Evolutionary conservation across 2,888 invertebrate genomes (phyloP).

Genomic region (Cosmia pyralina): DNA sequence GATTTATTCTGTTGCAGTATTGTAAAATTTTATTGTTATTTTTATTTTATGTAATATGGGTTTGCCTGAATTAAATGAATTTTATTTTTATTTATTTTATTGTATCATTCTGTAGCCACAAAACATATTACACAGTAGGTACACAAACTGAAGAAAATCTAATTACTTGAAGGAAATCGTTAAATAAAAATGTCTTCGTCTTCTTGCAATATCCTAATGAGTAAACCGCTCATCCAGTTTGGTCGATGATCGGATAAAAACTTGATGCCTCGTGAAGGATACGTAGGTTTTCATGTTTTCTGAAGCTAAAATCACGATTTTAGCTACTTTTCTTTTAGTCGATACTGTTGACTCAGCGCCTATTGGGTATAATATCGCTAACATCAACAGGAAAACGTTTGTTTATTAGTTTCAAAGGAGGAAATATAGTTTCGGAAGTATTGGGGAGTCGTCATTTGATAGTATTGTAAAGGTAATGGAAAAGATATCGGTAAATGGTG

Average conservation of each 20-base stretch:
- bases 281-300: neutral
- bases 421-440: conserved; percentile 37
- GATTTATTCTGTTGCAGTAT: too few species aligned
- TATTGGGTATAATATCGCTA: neutral
- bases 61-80: too few species aligned
- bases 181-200: too few species aligned
- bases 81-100: too few species aligned
- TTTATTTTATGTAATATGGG: too few species aligned
- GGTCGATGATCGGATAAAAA: neutral
- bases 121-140: too few species aligned
- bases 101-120: too few species aligned
- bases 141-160: too few species aligned
- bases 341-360: neutral
- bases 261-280: neutral
- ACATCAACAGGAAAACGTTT: conserved; percentile 43
- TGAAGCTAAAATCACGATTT: neutral
- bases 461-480: conserved; percentile 16
- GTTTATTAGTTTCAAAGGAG: conserved; percentile 19
- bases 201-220: too few species aligned
- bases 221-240: neutral
- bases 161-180: too few species aligned
- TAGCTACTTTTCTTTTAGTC: neutral
- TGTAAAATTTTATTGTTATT: too few species aligned
- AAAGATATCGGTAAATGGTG: neutral
- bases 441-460: conserved; percentile 19